Percentiles rank a stretch among this genome's conserved stretches.
These are phyloP conservation scores for Heliconius cydno DNA, from an alignment of 2,888 invertebrate genomes.

Conservation along the genomic window DNA sequence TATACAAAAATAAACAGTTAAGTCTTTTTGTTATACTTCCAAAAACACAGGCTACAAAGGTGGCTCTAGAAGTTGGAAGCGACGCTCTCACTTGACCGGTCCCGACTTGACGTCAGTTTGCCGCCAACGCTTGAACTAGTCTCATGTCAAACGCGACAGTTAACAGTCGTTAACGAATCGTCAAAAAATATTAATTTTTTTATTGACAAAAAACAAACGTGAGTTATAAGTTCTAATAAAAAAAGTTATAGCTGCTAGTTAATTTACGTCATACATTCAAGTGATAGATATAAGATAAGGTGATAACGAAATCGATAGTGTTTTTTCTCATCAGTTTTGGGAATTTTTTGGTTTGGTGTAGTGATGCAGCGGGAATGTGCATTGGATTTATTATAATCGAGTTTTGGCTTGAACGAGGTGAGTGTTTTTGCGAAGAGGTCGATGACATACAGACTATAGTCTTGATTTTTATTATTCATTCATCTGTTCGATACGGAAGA, in stretches of 20 bases:
- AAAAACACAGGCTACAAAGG: constrained; percentile 28
- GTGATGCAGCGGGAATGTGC: constrained; percentile 70
- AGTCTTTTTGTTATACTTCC: constrained; percentile 21
- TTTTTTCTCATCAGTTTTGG: constrained; percentile 54
- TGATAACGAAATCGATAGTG: constrained; percentile 67
- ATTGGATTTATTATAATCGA: constrained; percentile 65
- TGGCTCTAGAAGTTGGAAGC: constrained; percentile 54
- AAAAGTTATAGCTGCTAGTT: constrained; percentile 30
- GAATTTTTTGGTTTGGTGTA: constrained; percentile 61
- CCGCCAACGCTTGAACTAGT: constrained; percentile 63
- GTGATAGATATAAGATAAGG: constrained; percentile 54
- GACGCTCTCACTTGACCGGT: constrained; percentile 71
- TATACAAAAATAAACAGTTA: background rate
- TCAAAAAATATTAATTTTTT: constrained; percentile 37
- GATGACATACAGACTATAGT: constrained; percentile 53
- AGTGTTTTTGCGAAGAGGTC: constrained; percentile 64
- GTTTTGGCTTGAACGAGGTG: constrained; percentile 72
- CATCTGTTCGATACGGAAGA: constrained; percentile 24
- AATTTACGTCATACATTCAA: constrained; percentile 44
- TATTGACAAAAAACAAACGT: constrained; percentile 29
- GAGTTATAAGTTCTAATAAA: constrained; percentile 12
- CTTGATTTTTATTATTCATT: constrained; percentile 27
- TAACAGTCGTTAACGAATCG: constrained; percentile 60
- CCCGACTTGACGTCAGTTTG: constrained; percentile 63
- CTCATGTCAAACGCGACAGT: constrained; percentile 59